Evolutionary conservation across 2,113 vertebrate species (phyloP).

Genomic region (Catagonus wagneri): DNA sequence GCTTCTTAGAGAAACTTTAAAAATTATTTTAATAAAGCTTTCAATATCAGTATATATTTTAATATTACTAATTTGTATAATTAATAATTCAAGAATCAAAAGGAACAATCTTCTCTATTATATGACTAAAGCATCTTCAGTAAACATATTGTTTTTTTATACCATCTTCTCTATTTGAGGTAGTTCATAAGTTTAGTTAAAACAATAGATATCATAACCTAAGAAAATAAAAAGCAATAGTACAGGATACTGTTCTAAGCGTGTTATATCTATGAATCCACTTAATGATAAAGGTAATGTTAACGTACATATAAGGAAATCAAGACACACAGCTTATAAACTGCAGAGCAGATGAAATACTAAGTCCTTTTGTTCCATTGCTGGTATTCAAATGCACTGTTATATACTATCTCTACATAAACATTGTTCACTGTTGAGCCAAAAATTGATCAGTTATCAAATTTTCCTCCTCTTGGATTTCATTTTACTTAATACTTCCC

Average conservation of each 20-base stretch:
- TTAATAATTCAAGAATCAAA: not conserved
- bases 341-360: not conserved
- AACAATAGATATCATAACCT: not conserved
- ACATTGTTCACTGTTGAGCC: too few species aligned
- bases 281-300: not conserved
- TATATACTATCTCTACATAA: not conserved
- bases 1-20: not conserved
- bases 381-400: rapidly evolving
- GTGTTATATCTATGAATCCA: not conserved
- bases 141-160: not conserved
- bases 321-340: not conserved
- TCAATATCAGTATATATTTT: not conserved
- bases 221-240: not conserved
- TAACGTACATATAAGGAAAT: not conserved
- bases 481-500: not conserved
- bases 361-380: rapidly evolving
- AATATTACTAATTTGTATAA: not conserved
- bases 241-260: not conserved
- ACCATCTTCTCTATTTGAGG: not conserved
- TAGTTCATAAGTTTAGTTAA: not conserved
- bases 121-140: not conserved
- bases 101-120: not conserved
- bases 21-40: not conserved
- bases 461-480: not conserved
- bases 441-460: not conserved